Evolutionary conservation across 2,113 vertebrate species (phyloP).

Genomic region (Guaruba guarouba): DNA sequence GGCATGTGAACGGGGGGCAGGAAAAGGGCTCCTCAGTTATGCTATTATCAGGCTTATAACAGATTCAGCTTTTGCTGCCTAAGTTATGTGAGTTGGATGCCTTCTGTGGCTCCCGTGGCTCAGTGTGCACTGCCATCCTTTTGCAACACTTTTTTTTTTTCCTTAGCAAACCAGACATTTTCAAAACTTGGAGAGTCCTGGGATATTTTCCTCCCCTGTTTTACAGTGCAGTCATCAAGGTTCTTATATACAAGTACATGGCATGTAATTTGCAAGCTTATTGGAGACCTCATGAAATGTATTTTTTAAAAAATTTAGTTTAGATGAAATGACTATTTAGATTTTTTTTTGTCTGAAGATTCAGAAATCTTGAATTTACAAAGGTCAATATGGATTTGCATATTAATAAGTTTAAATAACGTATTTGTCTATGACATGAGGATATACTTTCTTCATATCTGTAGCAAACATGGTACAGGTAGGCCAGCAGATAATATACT

Average conservation of each 20-base stretch:
- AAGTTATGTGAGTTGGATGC: not conserved
- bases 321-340: not conserved
- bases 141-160: not conserved
- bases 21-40: not conserved
- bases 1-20: not conserved
- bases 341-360: not conserved
- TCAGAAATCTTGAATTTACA: not conserved
- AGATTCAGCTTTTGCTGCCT: not conserved
- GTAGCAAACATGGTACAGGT: not conserved
- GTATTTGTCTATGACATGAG: not conserved
- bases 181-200: not conserved
- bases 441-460: not conserved
- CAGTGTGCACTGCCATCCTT: not conserved
- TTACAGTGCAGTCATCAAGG: not conserved
- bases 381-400: not conserved
- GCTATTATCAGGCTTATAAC: not conserved
- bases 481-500: not conserved
- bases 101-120: not conserved
- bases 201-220: not conserved
- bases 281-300: not conserved
- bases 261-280: not conserved
- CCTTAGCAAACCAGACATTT: not conserved
- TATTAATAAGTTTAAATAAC: not conserved
- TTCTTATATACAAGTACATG: fast-evolving
- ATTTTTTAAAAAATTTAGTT: not conserved